A percentile compares a stretch with the other conserved stretches of the same genome.
Evolutionary conservation across 1,140 invertebrate species (phyloP).

Genomic region (Diprion similis): DNA sequence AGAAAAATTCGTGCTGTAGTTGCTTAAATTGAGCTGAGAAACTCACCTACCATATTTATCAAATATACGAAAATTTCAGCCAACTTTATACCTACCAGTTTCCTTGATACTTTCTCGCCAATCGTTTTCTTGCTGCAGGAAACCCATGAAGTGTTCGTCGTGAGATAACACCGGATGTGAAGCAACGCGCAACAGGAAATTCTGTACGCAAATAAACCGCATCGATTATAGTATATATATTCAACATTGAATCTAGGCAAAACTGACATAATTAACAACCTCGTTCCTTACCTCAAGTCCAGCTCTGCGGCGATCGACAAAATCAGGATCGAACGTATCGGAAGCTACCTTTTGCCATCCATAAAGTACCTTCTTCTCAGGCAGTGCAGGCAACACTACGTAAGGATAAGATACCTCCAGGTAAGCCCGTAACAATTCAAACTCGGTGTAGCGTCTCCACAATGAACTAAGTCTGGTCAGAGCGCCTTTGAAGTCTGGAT

Average conservation of each 20-base stretch:
- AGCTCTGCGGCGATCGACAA: slow-evolving; percentile 80
- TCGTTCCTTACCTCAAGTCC: slow-evolving; percentile 70
- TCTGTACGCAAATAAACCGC: slow-evolving; percentile 58
- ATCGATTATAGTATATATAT: background rate
- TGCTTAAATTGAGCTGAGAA: no score
- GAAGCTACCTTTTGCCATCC: slow-evolving; percentile 80
- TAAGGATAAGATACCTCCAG: slow-evolving; percentile 79
- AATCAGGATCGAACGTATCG: slow-evolving; percentile 86
- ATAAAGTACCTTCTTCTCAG: slow-evolving; percentile 82
- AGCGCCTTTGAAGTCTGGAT: slow-evolving; percentile 71
- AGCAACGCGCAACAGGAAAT: slow-evolving; percentile 78
- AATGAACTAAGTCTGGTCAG: slow-evolving; percentile 71
- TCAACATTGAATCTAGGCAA: background rate
- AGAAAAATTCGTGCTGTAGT: background rate
- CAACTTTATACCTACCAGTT: slow-evolving; percentile 62
- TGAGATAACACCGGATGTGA: slow-evolving; percentile 77
- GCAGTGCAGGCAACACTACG: slow-evolving; percentile 80
- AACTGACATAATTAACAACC: background rate
- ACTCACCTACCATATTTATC: no score
- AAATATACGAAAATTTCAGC: no score
- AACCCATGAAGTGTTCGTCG: slow-evolving; percentile 79
- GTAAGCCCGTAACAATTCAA: slow-evolving; percentile 81
- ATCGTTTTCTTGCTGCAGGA: slow-evolving; percentile 76
- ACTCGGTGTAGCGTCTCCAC: slow-evolving; percentile 86
- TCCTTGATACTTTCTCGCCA: slow-evolving; percentile 81